Conservation (phyloP, 92 coral and sea anemone genomes). For the Metridium senile region DNA sequence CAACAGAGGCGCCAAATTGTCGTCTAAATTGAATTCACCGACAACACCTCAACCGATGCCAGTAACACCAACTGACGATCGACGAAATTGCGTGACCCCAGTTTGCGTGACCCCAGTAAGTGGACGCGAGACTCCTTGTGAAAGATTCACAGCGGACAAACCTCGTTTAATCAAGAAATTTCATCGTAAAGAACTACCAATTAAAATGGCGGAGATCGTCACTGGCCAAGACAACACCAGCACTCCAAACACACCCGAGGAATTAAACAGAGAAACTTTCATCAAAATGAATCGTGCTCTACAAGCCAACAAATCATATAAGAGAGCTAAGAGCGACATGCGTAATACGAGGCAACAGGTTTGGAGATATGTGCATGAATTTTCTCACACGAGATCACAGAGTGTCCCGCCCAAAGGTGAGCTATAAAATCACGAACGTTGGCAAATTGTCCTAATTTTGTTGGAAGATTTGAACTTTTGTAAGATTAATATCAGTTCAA, state of each 20-base stretch:
- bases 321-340: constrained; percentile 53
- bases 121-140: constrained; percentile 71
- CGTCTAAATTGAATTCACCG: constrained; percentile 20
- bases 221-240: constrained; percentile 38
- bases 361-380: constrained; percentile 69
- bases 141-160: constrained; percentile 67
- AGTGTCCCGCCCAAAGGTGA: constrained; percentile 47
- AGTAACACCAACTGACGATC: constrained; percentile 44
- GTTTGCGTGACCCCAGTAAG: constrained; percentile 15
- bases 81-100: neutral
- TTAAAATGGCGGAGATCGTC: constrained; percentile 58
- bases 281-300: constrained; percentile 71
- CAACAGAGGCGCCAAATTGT: constrained; percentile 57
- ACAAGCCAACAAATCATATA: constrained; percentile 42
- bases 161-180: constrained; percentile 39
- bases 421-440: too few species aligned
- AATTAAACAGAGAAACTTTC: constrained; percentile 72
- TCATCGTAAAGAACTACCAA: constrained; percentile 62
- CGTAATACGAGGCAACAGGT: constrained; percentile 64
- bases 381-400: constrained; percentile 39
- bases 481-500: too few species aligned
- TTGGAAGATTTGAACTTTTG: too few species aligned
- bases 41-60: constrained; percentile 51
- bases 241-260: constrained; percentile 19
- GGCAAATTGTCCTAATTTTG: too few species aligned